A percentile compares a stretch with the other conserved stretches of the same genome.
phyloP scores from a whole-genome alignment of 2,113 vertebrate genomes.

The Thamnaconus septentrionalis region DNA sequence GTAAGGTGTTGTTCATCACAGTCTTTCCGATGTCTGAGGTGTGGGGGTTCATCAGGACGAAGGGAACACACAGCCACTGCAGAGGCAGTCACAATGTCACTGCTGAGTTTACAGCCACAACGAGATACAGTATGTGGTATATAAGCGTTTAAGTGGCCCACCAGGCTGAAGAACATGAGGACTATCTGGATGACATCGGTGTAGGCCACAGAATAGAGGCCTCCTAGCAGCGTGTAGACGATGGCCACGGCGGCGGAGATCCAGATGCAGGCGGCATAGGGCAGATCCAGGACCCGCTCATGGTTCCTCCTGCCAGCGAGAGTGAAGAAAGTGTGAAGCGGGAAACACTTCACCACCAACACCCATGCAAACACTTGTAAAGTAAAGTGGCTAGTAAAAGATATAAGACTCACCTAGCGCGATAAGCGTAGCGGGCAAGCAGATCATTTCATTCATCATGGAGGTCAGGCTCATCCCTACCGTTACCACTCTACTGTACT shows the following conservation, averaged over 20 bases:
- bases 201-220: constrained; percentile 1
- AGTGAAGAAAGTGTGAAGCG: neutral
- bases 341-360: neutral
- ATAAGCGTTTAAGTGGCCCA: neutral
- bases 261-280: neutral
- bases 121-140: no score
- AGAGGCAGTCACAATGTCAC: neutral
- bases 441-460: neutral
- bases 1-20: constrained; percentile 3
- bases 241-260: neutral
- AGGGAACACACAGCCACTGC: constrained; percentile 1
- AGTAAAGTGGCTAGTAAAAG: no score
- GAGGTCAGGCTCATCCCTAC: neutral
- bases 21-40: neutral
- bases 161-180: neutral
- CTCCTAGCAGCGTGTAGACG: neutral
- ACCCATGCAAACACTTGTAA: neutral
- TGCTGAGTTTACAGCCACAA: no score
- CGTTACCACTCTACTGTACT: neutral
- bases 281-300: neutral
- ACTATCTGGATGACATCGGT: neutral
- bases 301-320: neutral
- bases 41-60: neutral
- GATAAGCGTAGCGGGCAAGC: neutral
- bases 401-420: neutral